A percentile compares a stretch with the other conserved stretches of the same genome.
These are phyloP conservation scores for Ciconia maguari DNA, from an alignment of 2,113 vertebrate species.

Conservation along the genomic window DNA sequence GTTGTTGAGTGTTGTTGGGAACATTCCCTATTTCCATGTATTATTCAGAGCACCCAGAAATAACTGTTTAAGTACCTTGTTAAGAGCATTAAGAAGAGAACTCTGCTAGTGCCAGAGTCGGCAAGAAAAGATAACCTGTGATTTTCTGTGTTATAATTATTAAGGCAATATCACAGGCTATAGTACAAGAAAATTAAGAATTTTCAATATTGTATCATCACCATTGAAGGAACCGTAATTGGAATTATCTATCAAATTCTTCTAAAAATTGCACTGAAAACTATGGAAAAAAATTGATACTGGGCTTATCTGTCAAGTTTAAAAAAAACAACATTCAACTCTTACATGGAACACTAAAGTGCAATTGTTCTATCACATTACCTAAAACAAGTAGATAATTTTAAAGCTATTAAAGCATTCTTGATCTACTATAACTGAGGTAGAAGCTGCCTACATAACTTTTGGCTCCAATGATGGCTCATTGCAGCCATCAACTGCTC, in stretches of 20 bases:
- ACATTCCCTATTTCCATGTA: not conserved
- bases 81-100: not conserved
- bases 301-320: not conserved
- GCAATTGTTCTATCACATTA: not conserved
- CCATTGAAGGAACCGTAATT: not conserved
- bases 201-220: not conserved
- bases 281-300: accelerated
- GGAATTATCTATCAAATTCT: not conserved
- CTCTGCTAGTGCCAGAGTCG: not conserved
- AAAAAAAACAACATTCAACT: not conserved
- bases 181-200: not conserved
- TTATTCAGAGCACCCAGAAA: not conserved
- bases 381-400: not conserved
- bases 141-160: not conserved
- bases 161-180: not conserved
- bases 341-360: not conserved
- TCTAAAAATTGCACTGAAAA: not conserved
- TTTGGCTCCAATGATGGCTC: not conserved
- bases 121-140: not conserved
- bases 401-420: not conserved
- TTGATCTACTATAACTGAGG: not conserved
- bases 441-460: not conserved
- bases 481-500: not conserved
- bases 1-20: not conserved
- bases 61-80: not conserved